Percentiles rank a stretch among this genome's conserved stretches.
These are phyloP conservation scores for Chanos chanos DNA, from an alignment of 2,797 vertebrate genomes.

Conservation along the genomic window DNA sequence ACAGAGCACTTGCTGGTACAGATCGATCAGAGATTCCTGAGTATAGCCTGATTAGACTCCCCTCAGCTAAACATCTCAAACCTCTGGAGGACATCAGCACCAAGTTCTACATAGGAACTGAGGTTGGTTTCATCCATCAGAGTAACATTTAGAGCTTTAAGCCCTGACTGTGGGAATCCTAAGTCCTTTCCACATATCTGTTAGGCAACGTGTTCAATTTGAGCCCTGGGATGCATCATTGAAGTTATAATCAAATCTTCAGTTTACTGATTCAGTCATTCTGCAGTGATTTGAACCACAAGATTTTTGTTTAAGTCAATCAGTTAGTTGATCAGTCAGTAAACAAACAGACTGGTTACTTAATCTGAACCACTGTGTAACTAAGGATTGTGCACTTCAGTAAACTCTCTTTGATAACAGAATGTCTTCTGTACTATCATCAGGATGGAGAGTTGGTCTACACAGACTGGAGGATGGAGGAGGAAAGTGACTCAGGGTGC, in stretches of 20 bases:
- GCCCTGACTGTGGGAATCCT: neutral
- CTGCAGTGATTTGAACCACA: too few relatives aligned
- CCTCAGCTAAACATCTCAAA: conserved; percentile 60
- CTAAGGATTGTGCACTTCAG: neutral
- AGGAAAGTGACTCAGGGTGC: conserved; percentile 68
- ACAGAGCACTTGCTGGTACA: conserved; percentile 39
- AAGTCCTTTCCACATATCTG: too few relatives aligned
- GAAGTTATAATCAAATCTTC: too few relatives aligned
- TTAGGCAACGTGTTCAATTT: too few relatives aligned
- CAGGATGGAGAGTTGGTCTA: conserved; percentile 90
- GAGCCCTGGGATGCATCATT: too few relatives aligned
- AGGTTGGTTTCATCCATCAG: conserved; percentile 68
- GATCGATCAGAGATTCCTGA: conserved; percentile 38
- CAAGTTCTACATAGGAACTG: conserved; percentile 80
- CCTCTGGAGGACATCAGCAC: conserved; percentile 72
- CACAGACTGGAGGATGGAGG: conserved; percentile 84
- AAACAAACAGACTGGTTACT: too few relatives aligned
- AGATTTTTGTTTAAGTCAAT: too few relatives aligned
- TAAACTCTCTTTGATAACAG: too few relatives aligned
- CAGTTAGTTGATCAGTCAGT: too few relatives aligned
- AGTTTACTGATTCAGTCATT: too few relatives aligned
- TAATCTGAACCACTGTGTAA: neutral
- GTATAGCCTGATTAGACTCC: conserved; percentile 61
- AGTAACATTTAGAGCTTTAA: neutral
- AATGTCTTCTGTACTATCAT: conserved; percentile 19